Percentiles rank a stretch among this genome's conserved stretches.
phyloP scores from a whole-genome alignment of 53 echinoderm and acorn worm species.

The Patiria pectinifera region DNA sequence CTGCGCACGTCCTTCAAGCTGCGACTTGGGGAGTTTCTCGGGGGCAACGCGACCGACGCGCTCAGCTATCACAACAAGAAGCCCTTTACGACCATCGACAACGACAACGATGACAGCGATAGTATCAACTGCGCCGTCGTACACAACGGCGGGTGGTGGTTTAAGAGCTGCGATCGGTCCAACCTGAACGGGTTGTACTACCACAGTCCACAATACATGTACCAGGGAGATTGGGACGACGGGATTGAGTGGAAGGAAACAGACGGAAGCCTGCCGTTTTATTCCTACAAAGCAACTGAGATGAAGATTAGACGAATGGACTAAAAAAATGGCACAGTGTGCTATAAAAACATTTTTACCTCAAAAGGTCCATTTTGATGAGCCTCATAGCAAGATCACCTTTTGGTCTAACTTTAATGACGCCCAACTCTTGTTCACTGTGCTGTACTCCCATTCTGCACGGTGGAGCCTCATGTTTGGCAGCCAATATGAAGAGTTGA shows the following conservation, averaged over 20 bases:
- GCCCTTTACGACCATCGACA: constrained; percentile 87
- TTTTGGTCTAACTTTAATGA: not conserved
- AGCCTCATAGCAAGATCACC: no score
- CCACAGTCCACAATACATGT: constrained; percentile 71
- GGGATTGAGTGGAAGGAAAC: constrained; percentile 96
- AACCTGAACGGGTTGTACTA: constrained; percentile 98
- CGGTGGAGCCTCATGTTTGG: no score
- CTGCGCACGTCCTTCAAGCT: constrained; percentile 78
- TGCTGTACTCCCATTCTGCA: no score
- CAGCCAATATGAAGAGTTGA: no score
- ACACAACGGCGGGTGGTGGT: constrained; percentile 99
- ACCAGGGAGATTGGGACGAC: constrained; percentile 83
- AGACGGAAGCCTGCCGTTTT: constrained; percentile 79
- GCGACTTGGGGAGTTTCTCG: constrained; percentile 78
- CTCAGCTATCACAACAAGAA: constrained; percentile 87
- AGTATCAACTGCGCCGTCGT: constrained; percentile 86
- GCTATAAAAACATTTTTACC: not conserved
- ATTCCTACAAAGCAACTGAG: constrained; percentile 87
- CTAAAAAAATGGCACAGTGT: constrained; percentile 1
- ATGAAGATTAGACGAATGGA: constrained; percentile 93
- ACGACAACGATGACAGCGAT: constrained; percentile 87
- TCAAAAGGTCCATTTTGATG: not conserved
- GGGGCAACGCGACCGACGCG: constrained; percentile 89
- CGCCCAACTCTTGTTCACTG: no score
- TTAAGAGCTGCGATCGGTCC: constrained; percentile 86